Percentiles rank a stretch among this genome's conserved stretches.
phyloP scores from a whole-genome alignment of 1,140 invertebrate genomes.

The Drosophila pallidifrons region DNA sequence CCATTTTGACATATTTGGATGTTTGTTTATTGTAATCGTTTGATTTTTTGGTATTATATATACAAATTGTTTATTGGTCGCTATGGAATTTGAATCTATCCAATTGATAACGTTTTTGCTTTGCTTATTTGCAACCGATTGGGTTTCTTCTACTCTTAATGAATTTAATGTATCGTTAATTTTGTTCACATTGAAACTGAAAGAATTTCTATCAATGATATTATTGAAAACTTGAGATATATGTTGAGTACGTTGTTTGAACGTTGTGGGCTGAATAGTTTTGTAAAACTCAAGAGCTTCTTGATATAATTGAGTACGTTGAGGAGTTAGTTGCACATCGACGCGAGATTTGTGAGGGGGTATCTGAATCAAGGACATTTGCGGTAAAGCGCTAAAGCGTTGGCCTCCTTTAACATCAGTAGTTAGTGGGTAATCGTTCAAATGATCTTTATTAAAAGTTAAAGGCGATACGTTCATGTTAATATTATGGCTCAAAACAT shows the following conservation, averaged over 20 bases:
- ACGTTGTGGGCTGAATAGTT: background rate
- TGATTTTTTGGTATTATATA: background rate
- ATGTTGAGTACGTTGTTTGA: slow-evolving; percentile 39
- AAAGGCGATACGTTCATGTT: slow-evolving; percentile 71
- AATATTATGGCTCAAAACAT: slow-evolving; percentile 73
- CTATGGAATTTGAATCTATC: background rate
- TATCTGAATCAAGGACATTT: slow-evolving; percentile 61
- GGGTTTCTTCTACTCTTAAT: background rate
- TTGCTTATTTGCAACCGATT: background rate
- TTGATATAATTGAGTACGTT: slow-evolving; percentile 29
- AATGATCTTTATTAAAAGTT: slow-evolving; percentile 67
- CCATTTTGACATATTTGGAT: background rate
- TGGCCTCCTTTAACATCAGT: slow-evolving; percentile 46
- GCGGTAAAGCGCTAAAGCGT: slow-evolving; percentile 2
- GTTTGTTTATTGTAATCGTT: background rate
- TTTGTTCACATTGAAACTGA: background rate
- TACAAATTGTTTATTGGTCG: background rate
- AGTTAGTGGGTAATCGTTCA: slow-evolving; percentile 31
- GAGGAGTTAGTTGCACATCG: slow-evolving; percentile 50
- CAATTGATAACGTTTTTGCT: background rate
- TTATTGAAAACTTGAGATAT: background rate
- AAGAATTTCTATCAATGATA: background rate
- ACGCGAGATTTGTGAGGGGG: slow-evolving; percentile 49
- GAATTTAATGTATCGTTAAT: background rate
- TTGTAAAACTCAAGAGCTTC: background rate